phyloP scores from a whole-genome alignment of 2,888 invertebrate genomes.

The Allacma fusca region DNA sequence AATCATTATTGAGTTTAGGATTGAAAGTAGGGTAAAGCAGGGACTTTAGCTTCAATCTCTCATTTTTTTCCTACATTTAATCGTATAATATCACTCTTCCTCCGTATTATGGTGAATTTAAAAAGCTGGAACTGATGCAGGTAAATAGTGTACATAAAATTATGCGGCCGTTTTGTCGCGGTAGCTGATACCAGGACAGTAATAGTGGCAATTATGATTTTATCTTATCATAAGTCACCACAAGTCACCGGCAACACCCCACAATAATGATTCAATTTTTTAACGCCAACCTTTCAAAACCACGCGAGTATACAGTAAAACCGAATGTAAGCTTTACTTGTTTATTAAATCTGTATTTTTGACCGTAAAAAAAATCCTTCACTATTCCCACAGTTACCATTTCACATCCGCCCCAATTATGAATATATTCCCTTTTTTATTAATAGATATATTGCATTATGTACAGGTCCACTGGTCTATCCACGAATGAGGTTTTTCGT shows the following conservation, averaged over 20 bases:
- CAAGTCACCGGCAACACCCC: conserved; percentile 27
- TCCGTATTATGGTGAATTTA: too few species aligned
- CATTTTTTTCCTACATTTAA: too few species aligned
- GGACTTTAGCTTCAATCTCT: too few species aligned
- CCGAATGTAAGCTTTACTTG: conserved; percentile 27
- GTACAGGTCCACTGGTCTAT: too few species aligned
- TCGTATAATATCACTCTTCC: too few species aligned
- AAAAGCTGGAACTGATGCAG: too few species aligned
- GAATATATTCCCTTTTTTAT: background rate
- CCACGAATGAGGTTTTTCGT: too few species aligned
- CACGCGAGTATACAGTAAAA: conserved; percentile 5
- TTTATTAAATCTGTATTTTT: conserved; percentile 26
- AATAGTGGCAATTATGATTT: conserved; percentile 17
- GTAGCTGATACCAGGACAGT: background rate
- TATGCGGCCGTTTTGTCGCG: background rate
- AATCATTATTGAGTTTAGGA: too few species aligned
- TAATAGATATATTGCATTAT: too few species aligned
- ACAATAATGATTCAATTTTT: conserved; percentile 34
- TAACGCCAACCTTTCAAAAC: conserved; percentile 12
- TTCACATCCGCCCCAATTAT: conserved; percentile 37
- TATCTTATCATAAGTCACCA: conserved; percentile 33
- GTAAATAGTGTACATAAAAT: too few species aligned
- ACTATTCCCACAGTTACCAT: background rate
- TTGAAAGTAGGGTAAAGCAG: background rate
- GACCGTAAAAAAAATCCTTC: background rate